Conservation (phyloP, 2,888 invertebrate species). For the Eristalis pertinax region DNA sequence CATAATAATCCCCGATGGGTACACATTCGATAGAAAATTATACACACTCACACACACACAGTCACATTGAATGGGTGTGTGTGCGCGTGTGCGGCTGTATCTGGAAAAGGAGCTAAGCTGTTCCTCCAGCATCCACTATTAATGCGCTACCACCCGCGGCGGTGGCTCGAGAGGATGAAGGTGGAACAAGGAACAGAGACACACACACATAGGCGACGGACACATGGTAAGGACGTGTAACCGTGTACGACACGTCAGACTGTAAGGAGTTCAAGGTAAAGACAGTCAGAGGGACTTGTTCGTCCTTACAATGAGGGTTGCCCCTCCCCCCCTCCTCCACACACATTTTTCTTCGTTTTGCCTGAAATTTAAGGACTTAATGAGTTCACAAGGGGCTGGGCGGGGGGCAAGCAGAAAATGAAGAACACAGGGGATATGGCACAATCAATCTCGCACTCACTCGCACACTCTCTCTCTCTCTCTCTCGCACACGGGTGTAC, state of each 20-base stretch:
- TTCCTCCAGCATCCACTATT: slow-evolving; percentile 21
- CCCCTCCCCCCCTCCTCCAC: too few relatives aligned
- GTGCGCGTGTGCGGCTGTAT: slow-evolving; percentile 14
- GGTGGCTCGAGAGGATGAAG: slow-evolving; percentile 6
- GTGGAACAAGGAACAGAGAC: not conserved
- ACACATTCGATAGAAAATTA: not conserved
- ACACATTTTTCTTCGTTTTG: slow-evolving; percentile 25
- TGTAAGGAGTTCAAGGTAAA: slow-evolving; percentile 68
- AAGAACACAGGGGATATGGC: not conserved
- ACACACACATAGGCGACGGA: too few relatives aligned
- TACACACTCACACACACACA: not conserved
- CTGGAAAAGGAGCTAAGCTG: slow-evolving; percentile 32
- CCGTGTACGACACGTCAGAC: slow-evolving; percentile 43
- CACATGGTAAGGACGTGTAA: not conserved
- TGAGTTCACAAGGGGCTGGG: slow-evolving; percentile 17
- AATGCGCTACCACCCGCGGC: slow-evolving; percentile 12
- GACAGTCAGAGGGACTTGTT: slow-evolving; percentile 23
- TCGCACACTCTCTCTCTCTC: not conserved
- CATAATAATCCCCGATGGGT: slow-evolving; percentile 42
- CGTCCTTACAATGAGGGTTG: slow-evolving; percentile 19
- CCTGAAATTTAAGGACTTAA: slow-evolving; percentile 61
- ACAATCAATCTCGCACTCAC: slow-evolving; percentile 2
- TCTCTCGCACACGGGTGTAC: not conserved
- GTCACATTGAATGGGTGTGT: not conserved
- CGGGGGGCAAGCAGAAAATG: not conserved